Base-by-base conservation (phyloP, 2,888 invertebrate genomes). In the Rhamphomyia laevipes region DNA sequence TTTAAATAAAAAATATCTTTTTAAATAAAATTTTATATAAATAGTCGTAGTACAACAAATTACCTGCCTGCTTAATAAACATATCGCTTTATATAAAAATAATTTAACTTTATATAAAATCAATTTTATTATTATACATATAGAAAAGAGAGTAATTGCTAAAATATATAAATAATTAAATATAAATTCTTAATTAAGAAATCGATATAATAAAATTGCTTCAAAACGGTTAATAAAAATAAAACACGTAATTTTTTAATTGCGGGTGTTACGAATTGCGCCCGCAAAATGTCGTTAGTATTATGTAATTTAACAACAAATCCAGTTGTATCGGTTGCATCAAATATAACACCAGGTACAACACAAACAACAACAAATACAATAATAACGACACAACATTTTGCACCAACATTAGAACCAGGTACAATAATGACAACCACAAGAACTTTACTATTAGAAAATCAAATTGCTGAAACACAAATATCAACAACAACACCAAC, bases 271-370 rank as follows among this genome's bases (percentile, higher is more conserved):
- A 31, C 45, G n/a, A 37, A 15, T 23, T 30, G 43, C n/a, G 43
- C 50, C 46, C 52, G 51, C 51, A 56, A 56, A 45, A 65, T 65
- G 65, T 65, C 65, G 27, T 57, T 66, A 56, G 60, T 62, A 13
- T 54, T 65, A 47, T 64, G 62, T 58, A 65, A 61, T 52, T 54
- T 62, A 31, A 45, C 52, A 33, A 27, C 38, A 30, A 61, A 16
- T 38, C 23, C 23, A 7, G 23, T 27, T 27, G 23, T 27, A 27
- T 27, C 23, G 9, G 23, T 27, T 27, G 23, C 51, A 43, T 55
- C 43, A 52, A 56, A 46, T 56, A 59, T 55, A 42, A 48, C 46
- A 35, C 11, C 50, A 35, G 35, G 18, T 16, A 13, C 47, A 43
- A 35, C 27, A 42, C 31, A 45, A 35, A 45, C 47, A 42, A 35